Evolutionary conservation across 2,113 vertebrate genomes (phyloP), one percentile per base, ranked within the genome.

Genomic region (Bagarius yarrelli): DNA sequence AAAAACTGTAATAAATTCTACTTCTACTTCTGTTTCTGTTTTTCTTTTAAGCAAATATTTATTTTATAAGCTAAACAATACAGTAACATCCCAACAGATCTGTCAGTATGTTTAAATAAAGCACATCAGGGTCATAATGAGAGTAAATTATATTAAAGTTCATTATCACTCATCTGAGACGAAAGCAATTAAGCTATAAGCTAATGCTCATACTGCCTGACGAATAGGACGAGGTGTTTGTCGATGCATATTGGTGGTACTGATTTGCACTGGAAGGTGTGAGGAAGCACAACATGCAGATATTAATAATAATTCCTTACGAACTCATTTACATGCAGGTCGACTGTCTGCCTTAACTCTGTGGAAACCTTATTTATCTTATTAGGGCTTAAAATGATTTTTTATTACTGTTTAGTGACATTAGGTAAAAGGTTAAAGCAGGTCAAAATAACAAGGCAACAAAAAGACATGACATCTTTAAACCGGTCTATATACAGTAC

Each of bases 131-230:
- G 32, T 84, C 2, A 44, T 57, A 66, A 40, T n/a, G 55, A 80
- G 56, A 60, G 40, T 59, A 61, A 44, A 80, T 34, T 53, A 25
- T 60, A 36, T 83, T 84, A 87, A 89, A 91, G 90, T 92, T 91
- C 84, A 91, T 92, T 88, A 91, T 91, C 86, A 85, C 79, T 89
- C 84, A 86, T 84, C 84, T 86, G 84, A 86, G 85, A 86, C 70
- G 88, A 91, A 88, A 87, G 88, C 88, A 89, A 85, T 83, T 84
- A 89, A 81, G 88, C 89, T 88, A 91, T 91, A 56, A 90, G 85
- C 88, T 90, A 86, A 90, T 88, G 87, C 87, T 91, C 85, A 85
- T 83, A 81, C 86, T 84, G 86, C 86, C 88, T 92, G 91, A 92
- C 89, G 89, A 90, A 92, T 92, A 88, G 88, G 87, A 88, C 85